phyloP scores from a whole-genome alignment of 2,888 invertebrate genomes.

The Sarcophaga caerulescens region DNA sequence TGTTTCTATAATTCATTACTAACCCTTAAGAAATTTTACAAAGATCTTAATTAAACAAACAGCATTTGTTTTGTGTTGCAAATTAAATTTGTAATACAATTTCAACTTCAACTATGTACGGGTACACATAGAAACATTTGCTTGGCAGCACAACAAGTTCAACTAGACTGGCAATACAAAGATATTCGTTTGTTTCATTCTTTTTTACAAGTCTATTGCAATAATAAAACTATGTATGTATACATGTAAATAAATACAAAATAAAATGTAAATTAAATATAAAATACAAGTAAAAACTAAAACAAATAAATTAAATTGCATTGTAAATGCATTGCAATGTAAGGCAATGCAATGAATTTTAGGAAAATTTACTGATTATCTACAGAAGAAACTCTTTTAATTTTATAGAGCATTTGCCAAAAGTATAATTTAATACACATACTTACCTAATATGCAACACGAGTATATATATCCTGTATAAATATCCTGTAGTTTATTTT shows the following conservation, averaged over 20 bases:
- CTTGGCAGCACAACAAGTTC: not conserved
- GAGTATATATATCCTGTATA: not conserved
- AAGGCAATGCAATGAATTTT: no score
- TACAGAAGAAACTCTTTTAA: no score
- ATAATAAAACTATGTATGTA: not conserved
- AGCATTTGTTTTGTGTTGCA: slow-evolving; percentile 14
- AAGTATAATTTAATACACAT: not conserved
- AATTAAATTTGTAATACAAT: slow-evolving; percentile 37
- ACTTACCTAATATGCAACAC: no score
- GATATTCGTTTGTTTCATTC: not conserved
- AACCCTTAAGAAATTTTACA: slow-evolving; percentile 28
- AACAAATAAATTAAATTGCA: no score
- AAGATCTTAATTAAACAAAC: slow-evolving; percentile 43
- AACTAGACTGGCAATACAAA: not conserved
- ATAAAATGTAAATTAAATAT: slow-evolving; percentile 12
- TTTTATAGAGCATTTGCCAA: no score
- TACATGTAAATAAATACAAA: not conserved
- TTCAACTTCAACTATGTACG: not conserved
- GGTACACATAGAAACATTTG: not conserved
- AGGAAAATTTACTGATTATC: no score
- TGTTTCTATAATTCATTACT: slow-evolving; percentile 22
- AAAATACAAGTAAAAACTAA: not conserved
- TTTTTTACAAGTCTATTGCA: not conserved
- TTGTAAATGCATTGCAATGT: no score
- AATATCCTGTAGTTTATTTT: not conserved